These are phyloP conservation scores for Catonia carolina DNA, from an alignment of 2,888 invertebrate species.

Conservation along the genomic window DNA sequence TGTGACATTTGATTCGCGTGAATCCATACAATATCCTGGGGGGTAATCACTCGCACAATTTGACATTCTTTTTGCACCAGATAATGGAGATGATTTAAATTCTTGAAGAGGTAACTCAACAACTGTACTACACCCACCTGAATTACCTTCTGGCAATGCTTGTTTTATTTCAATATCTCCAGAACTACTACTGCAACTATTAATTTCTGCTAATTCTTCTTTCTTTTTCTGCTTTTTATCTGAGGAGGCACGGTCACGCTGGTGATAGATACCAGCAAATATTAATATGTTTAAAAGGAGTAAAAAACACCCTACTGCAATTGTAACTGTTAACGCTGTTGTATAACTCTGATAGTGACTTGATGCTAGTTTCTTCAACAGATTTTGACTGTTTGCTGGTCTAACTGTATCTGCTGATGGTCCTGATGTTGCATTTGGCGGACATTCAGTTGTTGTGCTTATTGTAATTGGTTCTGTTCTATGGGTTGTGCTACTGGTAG, in stretches of 20 bases:
- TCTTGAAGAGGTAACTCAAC: constrained; percentile 59
- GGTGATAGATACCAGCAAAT: constrained; percentile 83
- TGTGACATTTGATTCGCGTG: constrained; percentile 35
- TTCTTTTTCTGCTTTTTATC: constrained; percentile 49
- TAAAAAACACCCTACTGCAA: constrained; percentile 77
- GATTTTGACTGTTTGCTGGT: constrained; percentile 56
- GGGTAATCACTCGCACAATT: constrained; percentile 37
- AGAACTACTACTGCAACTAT: constrained; percentile 29
- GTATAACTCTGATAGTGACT: constrained; percentile 84
- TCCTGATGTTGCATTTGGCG: constrained; percentile 53
- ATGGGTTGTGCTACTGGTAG: constrained; percentile 38
- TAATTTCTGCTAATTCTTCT: constrained; percentile 64
- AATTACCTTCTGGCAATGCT: constrained; percentile 44
- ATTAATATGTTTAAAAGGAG: constrained; percentile 75
- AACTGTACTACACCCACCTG: constrained; percentile 37
- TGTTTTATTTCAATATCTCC: constrained; percentile 37
- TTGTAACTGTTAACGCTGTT: constrained; percentile 80
- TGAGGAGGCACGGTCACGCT: constrained; percentile 58
- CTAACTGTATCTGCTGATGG: constrained; percentile 29
- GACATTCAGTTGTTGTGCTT: constrained; percentile 59
- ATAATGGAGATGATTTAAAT: constrained; percentile 51
- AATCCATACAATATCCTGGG: constrained; percentile 31
- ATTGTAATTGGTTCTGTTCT: constrained; percentile 43
- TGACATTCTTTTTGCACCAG: constrained; percentile 36
- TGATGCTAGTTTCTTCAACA: constrained; percentile 67